phyloP scores from a whole-genome alignment of 2,797 vertebrate species.

The Psittacula derbiana region DNA sequence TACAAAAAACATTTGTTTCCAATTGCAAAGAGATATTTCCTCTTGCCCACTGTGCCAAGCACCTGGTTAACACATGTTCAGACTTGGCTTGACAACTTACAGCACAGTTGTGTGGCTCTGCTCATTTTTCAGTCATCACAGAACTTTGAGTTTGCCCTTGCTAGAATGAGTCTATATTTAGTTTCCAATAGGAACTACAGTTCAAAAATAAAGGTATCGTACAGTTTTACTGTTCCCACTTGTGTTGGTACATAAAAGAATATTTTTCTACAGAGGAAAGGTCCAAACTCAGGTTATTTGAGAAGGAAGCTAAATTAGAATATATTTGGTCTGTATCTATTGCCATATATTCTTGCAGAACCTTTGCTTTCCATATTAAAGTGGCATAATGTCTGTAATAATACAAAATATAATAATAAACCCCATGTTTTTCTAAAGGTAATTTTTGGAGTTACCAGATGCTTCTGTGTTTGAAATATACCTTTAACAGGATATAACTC shows the following conservation, averaged over 20 bases:
- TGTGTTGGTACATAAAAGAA: neutral
- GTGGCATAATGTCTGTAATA: neutral
- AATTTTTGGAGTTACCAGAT: neutral
- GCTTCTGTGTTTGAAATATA: neutral
- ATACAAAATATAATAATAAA: neutral
- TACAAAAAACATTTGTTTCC: neutral
- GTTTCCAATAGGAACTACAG: neutral
- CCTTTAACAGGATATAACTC: neutral
- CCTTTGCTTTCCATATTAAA: neutral
- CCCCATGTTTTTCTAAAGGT: neutral
- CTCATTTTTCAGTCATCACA: neutral
- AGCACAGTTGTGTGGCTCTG: neutral
- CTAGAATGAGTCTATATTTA: neutral
- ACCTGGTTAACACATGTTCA: constrained; percentile 10
- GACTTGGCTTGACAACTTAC: neutral
- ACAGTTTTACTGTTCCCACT: neutral
- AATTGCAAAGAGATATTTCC: neutral
- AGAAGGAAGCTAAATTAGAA: neutral
- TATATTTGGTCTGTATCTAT: neutral
- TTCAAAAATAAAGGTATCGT: neutral
- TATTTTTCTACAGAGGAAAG: neutral
- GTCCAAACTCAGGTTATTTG: neutral
- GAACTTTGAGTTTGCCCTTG: neutral
- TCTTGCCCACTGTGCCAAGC: neutral
- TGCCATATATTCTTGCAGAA: neutral